These are phyloP conservation scores for Stichodactyla mertensii DNA, from an alignment of 64 coral and sea anemone genomes.

Conservation along the genomic window DNA sequence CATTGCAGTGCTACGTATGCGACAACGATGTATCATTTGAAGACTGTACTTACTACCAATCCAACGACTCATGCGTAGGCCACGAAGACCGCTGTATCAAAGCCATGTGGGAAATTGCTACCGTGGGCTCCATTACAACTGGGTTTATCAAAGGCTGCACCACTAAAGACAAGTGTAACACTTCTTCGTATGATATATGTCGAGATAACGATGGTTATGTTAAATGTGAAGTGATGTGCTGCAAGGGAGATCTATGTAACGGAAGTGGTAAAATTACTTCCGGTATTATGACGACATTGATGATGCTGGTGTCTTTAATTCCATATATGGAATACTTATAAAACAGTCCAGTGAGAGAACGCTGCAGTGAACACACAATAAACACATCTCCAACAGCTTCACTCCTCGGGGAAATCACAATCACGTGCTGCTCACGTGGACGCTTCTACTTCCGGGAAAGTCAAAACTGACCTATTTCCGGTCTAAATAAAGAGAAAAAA, in stretches of 20 bases:
- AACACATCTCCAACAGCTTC: background rate
- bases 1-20: slow-evolving; percentile 18
- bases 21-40: slow-evolving; percentile 2
- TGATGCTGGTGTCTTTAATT: background rate
- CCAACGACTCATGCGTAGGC: background rate
- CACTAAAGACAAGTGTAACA: background rate
- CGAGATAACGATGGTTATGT: slow-evolving; percentile 3
- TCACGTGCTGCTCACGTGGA: too few species aligned
- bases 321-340: background rate
- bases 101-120: slow-evolving; percentile 21
- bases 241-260: slow-evolving; percentile 13
- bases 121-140: background rate
- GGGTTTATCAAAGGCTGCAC: slow-evolving; percentile 26
- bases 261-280: slow-evolving; percentile 6
- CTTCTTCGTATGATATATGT: background rate
- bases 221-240: slow-evolving; percentile 2
- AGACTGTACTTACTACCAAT: slow-evolving; percentile 26
- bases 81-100: slow-evolving; percentile 19
- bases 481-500: too few species aligned
- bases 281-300: background rate
- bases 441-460: too few species aligned
- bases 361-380: background rate
- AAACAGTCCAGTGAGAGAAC: background rate
- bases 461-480: too few species aligned
- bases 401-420: background rate